Percentiles rank a stretch among this genome's conserved stretches.
Evolutionary conservation across 1,140 invertebrate species (phyloP).

Genomic region (Zaprionus tsacasi): DNA sequence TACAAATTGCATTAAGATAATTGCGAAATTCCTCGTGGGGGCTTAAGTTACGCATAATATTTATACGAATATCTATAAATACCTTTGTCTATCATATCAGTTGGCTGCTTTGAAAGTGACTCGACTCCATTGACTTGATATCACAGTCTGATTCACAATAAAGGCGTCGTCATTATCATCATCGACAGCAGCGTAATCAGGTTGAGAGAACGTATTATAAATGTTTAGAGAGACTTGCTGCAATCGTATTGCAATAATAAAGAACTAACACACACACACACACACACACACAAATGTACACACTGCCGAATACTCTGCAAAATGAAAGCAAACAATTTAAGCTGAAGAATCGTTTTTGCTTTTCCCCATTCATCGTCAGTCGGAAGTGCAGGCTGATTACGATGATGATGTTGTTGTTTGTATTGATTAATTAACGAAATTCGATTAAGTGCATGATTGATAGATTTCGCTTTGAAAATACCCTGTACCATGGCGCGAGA

Average conservation of each 20-base stretch:
- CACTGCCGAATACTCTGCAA: not conserved
- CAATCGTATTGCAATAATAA: conserved; percentile 3
- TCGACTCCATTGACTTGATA: not conserved
- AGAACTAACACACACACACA: conserved; percentile 22
- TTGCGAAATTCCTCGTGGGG: not conserved
- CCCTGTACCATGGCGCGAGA: not conserved
- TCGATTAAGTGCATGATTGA: conserved; percentile 50
- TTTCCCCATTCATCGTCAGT: conserved; percentile 21
- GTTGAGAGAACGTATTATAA: not conserved
- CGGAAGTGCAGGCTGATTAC: conserved; percentile 34
- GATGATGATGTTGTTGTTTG: not conserved
- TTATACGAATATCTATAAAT: not conserved
- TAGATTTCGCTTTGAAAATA: conserved; percentile 20
- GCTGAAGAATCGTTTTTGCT: not conserved
- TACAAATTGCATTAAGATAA: conserved; percentile 3
- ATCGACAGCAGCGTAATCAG: not conserved
- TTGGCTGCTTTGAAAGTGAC: not conserved
- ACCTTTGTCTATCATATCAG: not conserved
- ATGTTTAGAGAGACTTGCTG: conserved; percentile 2
- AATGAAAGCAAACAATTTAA: conserved; percentile 21
- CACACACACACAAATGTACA: not conserved
- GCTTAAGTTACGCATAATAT: not conserved
- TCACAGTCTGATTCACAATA: not conserved
- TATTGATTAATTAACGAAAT: conserved; percentile 52
- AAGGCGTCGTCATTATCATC: not conserved